Percentiles rank a stretch among this genome's conserved stretches.
Evolutionary conservation across 2,113 vertebrate genomes (phyloP).

Genomic region (Muntiacus muntjak): DNA sequence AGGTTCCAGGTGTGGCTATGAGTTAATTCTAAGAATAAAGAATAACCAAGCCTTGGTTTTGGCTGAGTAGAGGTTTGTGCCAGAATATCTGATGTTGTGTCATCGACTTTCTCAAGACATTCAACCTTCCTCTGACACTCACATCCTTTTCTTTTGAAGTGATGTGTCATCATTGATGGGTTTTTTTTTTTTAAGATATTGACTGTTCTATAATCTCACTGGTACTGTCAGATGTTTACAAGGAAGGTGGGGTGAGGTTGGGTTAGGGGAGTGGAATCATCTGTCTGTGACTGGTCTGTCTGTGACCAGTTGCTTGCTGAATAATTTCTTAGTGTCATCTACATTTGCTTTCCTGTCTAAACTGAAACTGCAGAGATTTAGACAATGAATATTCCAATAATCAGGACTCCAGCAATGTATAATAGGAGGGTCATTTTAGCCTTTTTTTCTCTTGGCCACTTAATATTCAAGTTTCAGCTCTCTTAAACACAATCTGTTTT

Average conservation of each 20-base stretch:
- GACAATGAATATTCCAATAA: background rate
- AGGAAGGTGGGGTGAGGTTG: background rate
- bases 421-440: background rate
- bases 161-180: accelerated
- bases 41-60: background rate
- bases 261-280: background rate
- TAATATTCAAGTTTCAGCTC: background rate
- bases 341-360: background rate
- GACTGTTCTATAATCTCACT: accelerated
- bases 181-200: background rate
- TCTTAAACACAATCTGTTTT: background rate
- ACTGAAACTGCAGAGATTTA: background rate
- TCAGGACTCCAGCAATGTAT: background rate
- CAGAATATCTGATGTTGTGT: background rate
- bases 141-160: background rate
- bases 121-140: background rate
- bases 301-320: too few relatives aligned
- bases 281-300: background rate
- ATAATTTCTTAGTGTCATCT: background rate
- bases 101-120: background rate
- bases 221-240: background rate
- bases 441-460: background rate
- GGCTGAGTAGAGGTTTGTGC: background rate
- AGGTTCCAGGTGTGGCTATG: background rate
- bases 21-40: background rate